These are phyloP conservation scores for Oryzias woworae DNA, from an alignment of 2,113 vertebrate species.

Conservation along the genomic window DNA sequence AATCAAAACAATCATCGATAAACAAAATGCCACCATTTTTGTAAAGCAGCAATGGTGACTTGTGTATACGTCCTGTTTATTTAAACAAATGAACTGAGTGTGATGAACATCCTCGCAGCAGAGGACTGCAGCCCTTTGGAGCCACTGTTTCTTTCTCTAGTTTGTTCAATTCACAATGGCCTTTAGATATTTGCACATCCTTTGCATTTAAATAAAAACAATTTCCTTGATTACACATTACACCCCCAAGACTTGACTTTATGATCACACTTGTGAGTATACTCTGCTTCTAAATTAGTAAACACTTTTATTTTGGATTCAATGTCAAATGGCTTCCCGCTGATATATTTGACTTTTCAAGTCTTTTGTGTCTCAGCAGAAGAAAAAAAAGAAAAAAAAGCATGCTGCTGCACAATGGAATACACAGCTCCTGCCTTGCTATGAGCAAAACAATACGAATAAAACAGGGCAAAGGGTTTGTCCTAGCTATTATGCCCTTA, in stretches of 20 bases:
- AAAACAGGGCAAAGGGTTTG: slow-evolving; percentile 14
- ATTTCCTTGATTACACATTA: slow-evolving; percentile 33
- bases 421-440: slow-evolving; percentile 28
- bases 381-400: slow-evolving; percentile 43
- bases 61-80: slow-evolving; percentile 8
- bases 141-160: slow-evolving; percentile 33
- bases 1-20: slow-evolving; percentile 43
- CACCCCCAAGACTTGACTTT: slow-evolving; percentile 21
- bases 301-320: slow-evolving; percentile 22
- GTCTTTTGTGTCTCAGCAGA: slow-evolving; percentile 15
- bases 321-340: slow-evolving; percentile 7
- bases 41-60: slow-evolving; percentile 21
- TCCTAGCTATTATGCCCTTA: slow-evolving; percentile 10
- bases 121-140: slow-evolving; percentile 29
- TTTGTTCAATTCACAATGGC: slow-evolving; percentile 36
- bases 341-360: slow-evolving; percentile 26
- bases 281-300: slow-evolving; percentile 22
- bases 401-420: slow-evolving; percentile 16
- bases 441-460: slow-evolving; percentile 22
- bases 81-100: slow-evolving; percentile 18
- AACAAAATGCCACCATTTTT: neutral
- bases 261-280: slow-evolving; percentile 23
- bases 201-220: slow-evolving; percentile 44
- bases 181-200: slow-evolving; percentile 37
- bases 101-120: slow-evolving; percentile 37